phyloP scores from a whole-genome alignment of 2,113 vertebrate genomes.

The Ammodramus savannarum region DNA sequence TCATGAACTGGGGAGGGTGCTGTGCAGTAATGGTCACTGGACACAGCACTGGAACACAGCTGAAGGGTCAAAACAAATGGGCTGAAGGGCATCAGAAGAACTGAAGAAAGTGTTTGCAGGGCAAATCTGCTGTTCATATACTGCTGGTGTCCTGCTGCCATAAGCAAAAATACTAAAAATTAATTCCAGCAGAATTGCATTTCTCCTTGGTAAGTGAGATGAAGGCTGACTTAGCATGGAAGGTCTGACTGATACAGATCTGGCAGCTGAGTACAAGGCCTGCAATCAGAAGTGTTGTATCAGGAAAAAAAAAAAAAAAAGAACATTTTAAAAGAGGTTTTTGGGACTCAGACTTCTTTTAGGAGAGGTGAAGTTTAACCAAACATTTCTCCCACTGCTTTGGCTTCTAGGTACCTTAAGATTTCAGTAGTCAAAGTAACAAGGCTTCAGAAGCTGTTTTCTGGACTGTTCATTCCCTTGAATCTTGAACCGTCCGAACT shows the following conservation, averaged over 20 bases:
- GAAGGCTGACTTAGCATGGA: neutral
- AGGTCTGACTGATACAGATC: neutral
- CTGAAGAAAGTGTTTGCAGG: neutral
- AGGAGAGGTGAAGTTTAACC: neutral
- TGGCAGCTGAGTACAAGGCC: neutral
- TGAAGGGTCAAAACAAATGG: neutral
- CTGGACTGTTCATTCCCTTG: neutral
- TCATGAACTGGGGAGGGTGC: neutral
- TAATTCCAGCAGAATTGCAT: neutral
- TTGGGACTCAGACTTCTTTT: neutral
- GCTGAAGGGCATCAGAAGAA: neutral
- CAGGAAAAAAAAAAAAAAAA: neutral
- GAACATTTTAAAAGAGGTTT: neutral
- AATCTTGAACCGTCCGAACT: neutral
- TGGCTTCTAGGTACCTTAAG: neutral
- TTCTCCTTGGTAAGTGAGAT: neutral
- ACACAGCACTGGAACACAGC: neutral
- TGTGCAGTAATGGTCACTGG: too few relatives aligned
- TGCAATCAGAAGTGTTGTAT: neutral
- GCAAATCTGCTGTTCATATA: neutral
- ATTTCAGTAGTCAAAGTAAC: neutral
- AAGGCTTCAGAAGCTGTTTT: neutral
- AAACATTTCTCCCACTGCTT: neutral
- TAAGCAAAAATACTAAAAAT: neutral
- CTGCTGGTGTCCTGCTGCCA: neutral